These are phyloP conservation scores for Pygoscelis antarcticus DNA, from an alignment of 2,113 vertebrate genomes.

Conservation along the genomic window DNA sequence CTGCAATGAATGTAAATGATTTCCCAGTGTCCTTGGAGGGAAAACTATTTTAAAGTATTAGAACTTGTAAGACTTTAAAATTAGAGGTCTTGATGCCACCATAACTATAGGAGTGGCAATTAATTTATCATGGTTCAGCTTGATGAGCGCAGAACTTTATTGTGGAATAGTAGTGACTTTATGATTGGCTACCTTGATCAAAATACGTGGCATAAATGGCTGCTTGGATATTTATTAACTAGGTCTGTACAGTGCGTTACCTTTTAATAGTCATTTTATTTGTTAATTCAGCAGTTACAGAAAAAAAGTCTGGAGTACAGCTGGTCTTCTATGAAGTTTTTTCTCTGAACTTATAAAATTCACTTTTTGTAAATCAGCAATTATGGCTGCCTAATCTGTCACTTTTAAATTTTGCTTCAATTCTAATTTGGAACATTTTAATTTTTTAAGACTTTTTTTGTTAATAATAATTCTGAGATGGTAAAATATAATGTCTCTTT, in stretches of 20 bases:
- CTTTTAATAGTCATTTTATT: neutral
- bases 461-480: neutral
- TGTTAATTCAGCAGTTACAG: neutral
- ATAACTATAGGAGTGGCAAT: neutral
- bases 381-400: neutral
- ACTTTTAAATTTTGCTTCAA: neutral
- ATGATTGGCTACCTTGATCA: neutral
- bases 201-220: neutral
- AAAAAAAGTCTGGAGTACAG: neutral
- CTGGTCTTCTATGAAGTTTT: neutral
- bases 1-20: neutral
- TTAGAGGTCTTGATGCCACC: neutral
- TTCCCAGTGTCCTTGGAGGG: neutral
- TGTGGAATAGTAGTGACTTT: neutral
- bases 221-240: constrained; percentile 40
- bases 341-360: neutral
- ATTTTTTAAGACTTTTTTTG: neutral
- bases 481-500: neutral
- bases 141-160: neutral
- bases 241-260: neutral
- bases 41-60: neutral
- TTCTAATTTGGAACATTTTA: neutral
- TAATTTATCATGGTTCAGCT: neutral
- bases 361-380: neutral
- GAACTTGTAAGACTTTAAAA: neutral